Base-by-base conservation (phyloP, 2,797 vertebrate genomes). In the Glyptemys insculpta region DNA sequence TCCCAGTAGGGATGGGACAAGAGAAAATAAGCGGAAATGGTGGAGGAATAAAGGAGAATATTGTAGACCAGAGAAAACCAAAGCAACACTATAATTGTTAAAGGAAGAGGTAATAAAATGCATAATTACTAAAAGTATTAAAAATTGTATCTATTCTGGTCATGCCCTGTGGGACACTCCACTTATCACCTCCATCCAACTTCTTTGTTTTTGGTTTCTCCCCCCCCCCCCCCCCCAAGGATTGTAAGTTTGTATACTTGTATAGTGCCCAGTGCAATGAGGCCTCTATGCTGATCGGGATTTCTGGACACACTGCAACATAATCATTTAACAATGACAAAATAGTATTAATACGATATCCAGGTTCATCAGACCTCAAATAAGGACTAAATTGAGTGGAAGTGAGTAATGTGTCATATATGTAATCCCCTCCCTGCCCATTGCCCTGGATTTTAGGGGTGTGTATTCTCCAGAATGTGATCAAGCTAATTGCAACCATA, bases 11-110 rank as follows among this genome's bases (percentile, higher is more conserved):
- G 9, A 37, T 57, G 50, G n/a, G n/a, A 11, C 8, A 41, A 62
- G 11, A 25, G 53, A 59, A 34, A 49, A 14, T 2, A 88, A 8
- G 81, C 83, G 25, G 31, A n/a, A 50, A 8, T 31, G 2, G 3
- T 5, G 47, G 0, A 49, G 41, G 7, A 8, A 53, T 10, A 78
- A 1, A 2, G 1, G 72, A 16, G 4, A 79, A 57, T n/a, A 41
- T 1, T 5, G 2, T 5, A 81, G 16, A 91, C 91, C 78, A 85
- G 0, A 3, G 79, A 47, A 83, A 88, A 76, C 44, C 29, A 8
- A 88, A 88, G n/a, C 29, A 0, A 54, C 72, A 65, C 4, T 29
- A 0, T n/a, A 1, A 2, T 50, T 0, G 29, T 79, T 91, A 34
- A 83, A 86, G 53, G 12, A 83, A 85, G 82, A 54, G n/a, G 25